Evolutionary conservation across 2,113 vertebrate species (phyloP), one percentile per base, ranked within the genome.

Genomic region (mouse (Mus musculus)): DNA sequence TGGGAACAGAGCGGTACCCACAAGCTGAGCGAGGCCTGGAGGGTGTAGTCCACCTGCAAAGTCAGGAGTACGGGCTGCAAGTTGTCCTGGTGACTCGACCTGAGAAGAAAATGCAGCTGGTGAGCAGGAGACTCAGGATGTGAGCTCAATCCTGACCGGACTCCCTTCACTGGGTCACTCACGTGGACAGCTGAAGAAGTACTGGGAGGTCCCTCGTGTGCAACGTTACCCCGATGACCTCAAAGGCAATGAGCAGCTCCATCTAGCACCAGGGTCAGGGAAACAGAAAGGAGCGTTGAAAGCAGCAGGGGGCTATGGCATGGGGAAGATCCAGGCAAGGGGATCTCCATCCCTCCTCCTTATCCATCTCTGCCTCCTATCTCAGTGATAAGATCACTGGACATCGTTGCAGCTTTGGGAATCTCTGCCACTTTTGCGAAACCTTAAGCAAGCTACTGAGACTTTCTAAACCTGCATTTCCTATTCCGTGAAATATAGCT

Each of bases 121-220:
- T 42, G 14, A 69, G 89, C 24, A 78, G 89, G 92, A 89, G 69
- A 22, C 33, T 33, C 80, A 65, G 89, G 1, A 0, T 7, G 5
- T 17, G 42, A 5, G 22, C 71, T 39, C 24, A 30, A n/a, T 52
- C 11, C 1, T 0, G 8, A 0, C 9, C 4, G 36, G 72, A 61
- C 67, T 36, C 72, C 84, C 75, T 80, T 71, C 33, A 0, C 0
- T 6, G 13, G 46, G 92, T 42, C 56, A 98, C 99, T 99, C 98
- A 99, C 99, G 99, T 99, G 96, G 99, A 99, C 20, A 99, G 98
- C 77, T 99, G 98, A 95, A 99, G 97, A 94, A 98, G 97, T 7
- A 98, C 93, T 22, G 65, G 49, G 22, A 99, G 87, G 90, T 99
- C 96, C 61, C 98, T 93, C 0, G 99, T 99, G 97, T 99, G 97